Base-by-base conservation (phyloP, 2,797 vertebrate genomes). In the Garrulus glandarius region DNA sequence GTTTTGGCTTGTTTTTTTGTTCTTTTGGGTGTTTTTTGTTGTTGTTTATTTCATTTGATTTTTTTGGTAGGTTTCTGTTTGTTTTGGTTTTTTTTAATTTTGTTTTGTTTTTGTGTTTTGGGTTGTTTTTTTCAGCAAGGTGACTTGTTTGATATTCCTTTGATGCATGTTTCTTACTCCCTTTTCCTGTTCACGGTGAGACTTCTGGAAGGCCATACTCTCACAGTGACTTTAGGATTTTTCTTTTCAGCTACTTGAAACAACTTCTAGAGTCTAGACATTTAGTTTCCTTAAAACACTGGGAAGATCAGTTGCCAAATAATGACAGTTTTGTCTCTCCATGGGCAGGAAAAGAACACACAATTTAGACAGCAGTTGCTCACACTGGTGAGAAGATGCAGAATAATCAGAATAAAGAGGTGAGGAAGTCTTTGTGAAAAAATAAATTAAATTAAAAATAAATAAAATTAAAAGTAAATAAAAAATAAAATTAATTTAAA, bases 31-130 rank as follows among this genome's bases (percentile, higher is more conserved):
- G 44, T 36, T 1, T 6, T 24, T 30, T 29, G 7, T 5, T 39
- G 13, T 6, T 39, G 10, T 56, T 26, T 29, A 17, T 41, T 41
- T 41, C 41, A 41, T 41, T 41, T 41, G 16, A 16, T 15, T 41
- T 41, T 41, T 41, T 41, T 41, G 41, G 1, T 24, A 4, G 3
- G 2, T 7, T 69, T 49, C 2, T 43, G 2, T 2, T 11, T 24
- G 15, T 9, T n/a, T 41, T 43, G 4, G n/a, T n/a, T 34, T 39
- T 17, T 5, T 30, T 44, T 17, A 37, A 37, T n/a, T 53, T 71
- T 36, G 14, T 27, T 63, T 75, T 41, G 1, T 5, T 30, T 24
- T 30, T 29, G 7, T 5, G 15, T 47, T 32, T 29, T 13, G 2
- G 4, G 20, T 44, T 14, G 8, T 44, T 37, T 22, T 46, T 21